Conservation (phyloP, 1,140 invertebrate genomes). For the Chionoecetes opilio region DNA sequence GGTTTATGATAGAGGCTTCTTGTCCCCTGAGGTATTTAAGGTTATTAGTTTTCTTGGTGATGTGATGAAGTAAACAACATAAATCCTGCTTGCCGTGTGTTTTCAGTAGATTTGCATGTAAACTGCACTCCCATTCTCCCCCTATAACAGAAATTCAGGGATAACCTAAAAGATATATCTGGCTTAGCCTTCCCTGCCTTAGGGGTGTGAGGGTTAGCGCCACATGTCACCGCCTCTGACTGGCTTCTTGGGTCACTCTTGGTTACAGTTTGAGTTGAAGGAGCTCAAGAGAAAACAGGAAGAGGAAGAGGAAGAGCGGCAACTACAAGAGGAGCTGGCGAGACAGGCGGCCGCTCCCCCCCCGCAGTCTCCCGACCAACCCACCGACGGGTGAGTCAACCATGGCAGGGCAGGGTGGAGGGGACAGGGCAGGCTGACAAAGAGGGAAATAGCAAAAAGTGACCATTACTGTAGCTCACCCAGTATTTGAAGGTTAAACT, state of each 20-base stretch:
- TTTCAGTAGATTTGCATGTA: background rate
- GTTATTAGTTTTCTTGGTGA: too few relatives aligned
- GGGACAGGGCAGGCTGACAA: background rate
- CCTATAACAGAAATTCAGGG: background rate
- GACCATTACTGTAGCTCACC: too few relatives aligned
- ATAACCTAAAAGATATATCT: background rate
- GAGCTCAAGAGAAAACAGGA: slow-evolving; percentile 96
- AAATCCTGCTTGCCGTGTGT: background rate
- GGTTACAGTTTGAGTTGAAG: slow-evolving; percentile 96
- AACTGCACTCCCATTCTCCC: background rate
- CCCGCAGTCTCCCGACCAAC: slow-evolving; percentile 72
- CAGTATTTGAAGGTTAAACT: too few relatives aligned
- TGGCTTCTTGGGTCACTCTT: slow-evolving; percentile 88
- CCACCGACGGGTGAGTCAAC: slow-evolving; percentile 70
- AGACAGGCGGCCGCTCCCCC: slow-evolving; percentile 87
- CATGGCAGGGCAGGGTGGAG: background rate
- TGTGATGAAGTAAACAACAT: background rate
- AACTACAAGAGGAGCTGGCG: slow-evolving; percentile 87
- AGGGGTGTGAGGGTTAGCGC: background rate
- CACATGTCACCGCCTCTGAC: background rate
- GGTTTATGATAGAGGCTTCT: too few relatives aligned
- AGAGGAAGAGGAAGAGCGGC: slow-evolving; percentile 87
- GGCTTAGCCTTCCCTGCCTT: background rate
- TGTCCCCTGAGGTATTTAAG: too few relatives aligned
- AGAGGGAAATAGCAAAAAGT: background rate